Evolutionary conservation across 2,113 vertebrate genomes (phyloP).

Genomic region (Limanda limanda): DNA sequence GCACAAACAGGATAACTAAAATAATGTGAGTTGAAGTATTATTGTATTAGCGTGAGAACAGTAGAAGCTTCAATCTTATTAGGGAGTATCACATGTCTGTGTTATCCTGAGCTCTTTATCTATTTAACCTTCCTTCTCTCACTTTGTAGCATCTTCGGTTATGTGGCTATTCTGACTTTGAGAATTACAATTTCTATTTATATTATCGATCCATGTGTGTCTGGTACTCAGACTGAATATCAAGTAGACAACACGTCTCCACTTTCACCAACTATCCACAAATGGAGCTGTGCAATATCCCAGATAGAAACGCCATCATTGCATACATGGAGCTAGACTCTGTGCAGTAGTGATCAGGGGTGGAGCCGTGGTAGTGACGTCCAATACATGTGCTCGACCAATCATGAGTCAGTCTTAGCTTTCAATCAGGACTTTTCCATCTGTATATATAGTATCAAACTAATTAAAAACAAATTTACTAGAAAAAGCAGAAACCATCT

Average conservation of each 20-base stretch:
- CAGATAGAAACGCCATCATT: no score
- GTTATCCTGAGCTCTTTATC: conserved; percentile 42
- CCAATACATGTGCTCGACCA: no score
- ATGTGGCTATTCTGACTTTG: background rate
- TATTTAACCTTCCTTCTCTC: conserved; percentile 34
- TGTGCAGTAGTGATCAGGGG: no score
- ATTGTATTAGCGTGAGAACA: conserved; percentile 32
- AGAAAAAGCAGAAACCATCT: no score
- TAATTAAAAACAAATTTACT: no score
- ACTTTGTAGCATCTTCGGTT: background rate
- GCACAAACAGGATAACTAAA: conserved; percentile 9
- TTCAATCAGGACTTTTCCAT: background rate
- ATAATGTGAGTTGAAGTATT: conserved; percentile 75
- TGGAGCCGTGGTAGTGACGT: no score
- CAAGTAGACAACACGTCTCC: no score
- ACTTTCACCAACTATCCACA: no score
- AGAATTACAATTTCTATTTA: background rate
- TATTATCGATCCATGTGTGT: conserved; percentile 21
- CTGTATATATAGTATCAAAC: no score
- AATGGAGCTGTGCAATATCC: no score
- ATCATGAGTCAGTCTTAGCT: background rate
- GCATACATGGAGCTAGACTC: no score
- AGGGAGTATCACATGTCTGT: conserved; percentile 29
- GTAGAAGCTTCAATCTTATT: conserved; percentile 12
- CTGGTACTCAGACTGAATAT: background rate